phyloP scores from a whole-genome alignment of 2,888 invertebrate genomes.

The Nesidiocoris tenuis region DNA sequence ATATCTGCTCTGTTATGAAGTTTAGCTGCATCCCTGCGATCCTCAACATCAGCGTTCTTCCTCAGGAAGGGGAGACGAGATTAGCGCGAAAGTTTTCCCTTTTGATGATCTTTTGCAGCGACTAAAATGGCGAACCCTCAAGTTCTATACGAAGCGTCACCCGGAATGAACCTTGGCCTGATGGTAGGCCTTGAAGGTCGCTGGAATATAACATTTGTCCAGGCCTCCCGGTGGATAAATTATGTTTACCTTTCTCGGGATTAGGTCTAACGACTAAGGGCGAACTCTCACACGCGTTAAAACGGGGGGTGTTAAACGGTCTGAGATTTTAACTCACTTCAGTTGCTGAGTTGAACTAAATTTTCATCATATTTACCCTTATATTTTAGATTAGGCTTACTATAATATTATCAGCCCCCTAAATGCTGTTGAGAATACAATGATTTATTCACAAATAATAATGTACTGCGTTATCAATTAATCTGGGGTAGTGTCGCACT shows the following conservation, averaged over 20 bases:
- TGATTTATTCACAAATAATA: no score
- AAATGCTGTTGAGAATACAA: no score
- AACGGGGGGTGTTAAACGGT: no score
- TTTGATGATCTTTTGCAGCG: neutral
- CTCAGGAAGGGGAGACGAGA: neutral
- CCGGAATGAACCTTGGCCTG: neutral
- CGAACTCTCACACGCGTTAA: neutral
- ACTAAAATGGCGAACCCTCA: neutral
- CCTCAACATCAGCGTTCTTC: neutral
- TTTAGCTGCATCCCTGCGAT: neutral
- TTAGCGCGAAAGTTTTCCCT: neutral
- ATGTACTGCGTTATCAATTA: no score
- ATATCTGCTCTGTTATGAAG: slow-evolving; percentile 36
- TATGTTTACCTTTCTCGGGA: slow-evolving; percentile 29
- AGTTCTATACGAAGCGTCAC: neutral
- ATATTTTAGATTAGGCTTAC: no score
- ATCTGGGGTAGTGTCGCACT: no score
- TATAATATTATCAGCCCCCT: no score
- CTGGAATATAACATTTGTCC: neutral
- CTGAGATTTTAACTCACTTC: no score
- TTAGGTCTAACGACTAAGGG: slow-evolving; percentile 28
- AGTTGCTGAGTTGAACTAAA: no score
- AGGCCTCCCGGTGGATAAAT: slow-evolving; percentile 7
- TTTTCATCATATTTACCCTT: no score
- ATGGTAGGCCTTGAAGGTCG: neutral